Evolutionary conservation across 2,888 invertebrate species (phyloP), one percentile per base, ranked within the genome.

Genomic region (Limnephilus auricula): DNA sequence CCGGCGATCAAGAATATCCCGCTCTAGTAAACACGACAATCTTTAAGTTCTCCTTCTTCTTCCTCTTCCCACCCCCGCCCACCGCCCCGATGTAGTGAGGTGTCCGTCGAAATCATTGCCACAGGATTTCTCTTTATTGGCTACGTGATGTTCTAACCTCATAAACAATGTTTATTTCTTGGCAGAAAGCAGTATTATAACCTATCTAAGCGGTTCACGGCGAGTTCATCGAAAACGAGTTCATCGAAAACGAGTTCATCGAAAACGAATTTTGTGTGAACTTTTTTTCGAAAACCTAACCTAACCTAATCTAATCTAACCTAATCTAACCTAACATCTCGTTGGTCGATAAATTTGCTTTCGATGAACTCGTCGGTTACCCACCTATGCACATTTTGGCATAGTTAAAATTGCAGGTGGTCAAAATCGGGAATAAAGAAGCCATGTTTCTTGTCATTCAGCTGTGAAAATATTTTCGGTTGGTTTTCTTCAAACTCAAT

Each of bases 1-100:
- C 86, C 86, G 65, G 31, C 65, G 65, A 32, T 86, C 86, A 86
- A 86, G 86, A 86, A 50, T 65, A 86, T 86, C n/a, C 12, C 86
- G 86, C 31, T 50, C 31, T 50, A 86, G 86, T 50, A 50, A 50
- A 86, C 86, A 50, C 65, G 18, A 32, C 12, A 50, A 86, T 86
- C 86, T 86, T 32, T 18, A 31, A 9, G 15, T 50, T n/a, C 50
- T 65, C 50, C 31, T 12, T 40, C 40, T 45, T 45, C 45, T 31
- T 50, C 50, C 30, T 34, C 6, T 25, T 25, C 37, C 40, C 84
- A 34, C 6, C 18, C 25, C 25, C 15, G 45, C 83, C n/a, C 84
- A 34, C 40, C 40, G 10, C 2, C n/a, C 25, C 79, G 9, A 5
- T 13, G 18, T 31, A 80, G 80, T 80, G 31, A 32, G 80, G 80